Evolutionary conservation across 2,113 vertebrate genomes (phyloP), one percentile per base, ranked within the genome.

Genomic region (Egretta garzetta): DNA sequence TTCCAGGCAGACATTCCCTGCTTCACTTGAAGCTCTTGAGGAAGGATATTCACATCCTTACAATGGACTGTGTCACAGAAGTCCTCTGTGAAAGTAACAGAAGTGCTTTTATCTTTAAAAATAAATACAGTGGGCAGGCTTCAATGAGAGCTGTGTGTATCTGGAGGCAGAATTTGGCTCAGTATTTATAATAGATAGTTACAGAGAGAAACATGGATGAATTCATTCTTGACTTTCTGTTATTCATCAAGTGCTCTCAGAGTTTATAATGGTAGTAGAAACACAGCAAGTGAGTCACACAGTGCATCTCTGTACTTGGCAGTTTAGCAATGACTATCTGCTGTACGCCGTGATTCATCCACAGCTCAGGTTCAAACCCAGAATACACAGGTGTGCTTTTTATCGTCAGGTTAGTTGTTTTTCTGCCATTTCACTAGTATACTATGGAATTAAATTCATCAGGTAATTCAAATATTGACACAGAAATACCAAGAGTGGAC

Each of bases 71-170:
- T 93, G 67, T 35, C 84, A 92, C 58, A 89, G 39, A 90, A 95
- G 92, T 77, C 84, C 77, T 71, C 74, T 96, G 80, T 87, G 88
- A 72, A 95, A 93, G 89, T 37, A 95, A 97, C 88, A 94, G 91
- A 96, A 96, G 68, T 80, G 88, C 89, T 97, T 95, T 97, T 92
- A 94, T 94, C 94, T 97, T 94, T 74, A 97, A 96, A 95, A 95
- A 95, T 90, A 96, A 96, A 96, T 88, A 92, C 47, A 94, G 84
- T 81, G 92, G 91, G 95, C 79, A 94, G 79, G 88, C 79, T 95
- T 93, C 94, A 92, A 81, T 74, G 79, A 7, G 18, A 91, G 90
- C 79, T 95, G 87, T 72, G 45, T 94, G 79, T 91, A 94, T 95
- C 88, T 95, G 94, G 81, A 94, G 94, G 86, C 85, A 95, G 95